These are phyloP conservation scores for Penaeus indicus DNA, from an alignment of 1,140 invertebrate genomes.

Conservation along the genomic window DNA sequence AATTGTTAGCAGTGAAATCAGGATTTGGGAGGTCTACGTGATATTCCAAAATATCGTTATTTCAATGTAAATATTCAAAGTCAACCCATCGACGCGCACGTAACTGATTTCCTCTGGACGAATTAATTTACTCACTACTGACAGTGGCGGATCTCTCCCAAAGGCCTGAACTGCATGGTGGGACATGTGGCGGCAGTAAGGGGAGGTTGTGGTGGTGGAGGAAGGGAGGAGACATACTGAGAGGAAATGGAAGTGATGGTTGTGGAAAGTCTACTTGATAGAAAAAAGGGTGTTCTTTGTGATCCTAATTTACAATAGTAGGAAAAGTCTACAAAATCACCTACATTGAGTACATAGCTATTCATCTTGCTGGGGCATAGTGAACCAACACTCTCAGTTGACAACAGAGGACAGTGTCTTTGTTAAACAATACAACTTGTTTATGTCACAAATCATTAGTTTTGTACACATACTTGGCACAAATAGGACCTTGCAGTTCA, in stretches of 20 bases:
- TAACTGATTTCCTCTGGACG: too few relatives aligned
- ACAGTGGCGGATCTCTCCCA: neutral
- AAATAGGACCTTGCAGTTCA: conserved; percentile 59
- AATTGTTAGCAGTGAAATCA: conserved; percentile 39
- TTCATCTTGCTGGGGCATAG: conserved; percentile 30
- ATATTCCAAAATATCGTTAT: too few relatives aligned
- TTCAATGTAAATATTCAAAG: too few relatives aligned
- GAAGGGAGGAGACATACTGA: neutral
- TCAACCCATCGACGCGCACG: too few relatives aligned
- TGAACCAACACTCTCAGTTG: conserved; percentile 42
- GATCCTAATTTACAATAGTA: conserved; percentile 45
- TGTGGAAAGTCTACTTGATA: conserved; percentile 35
- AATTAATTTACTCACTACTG: too few relatives aligned
- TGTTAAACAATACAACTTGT: conserved; percentile 36
- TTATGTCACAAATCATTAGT: conserved; percentile 41
- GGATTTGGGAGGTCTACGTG: conserved; percentile 18
- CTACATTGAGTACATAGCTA: conserved; percentile 54
- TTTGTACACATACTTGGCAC: conserved; percentile 61
- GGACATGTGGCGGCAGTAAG: conserved; percentile 42
- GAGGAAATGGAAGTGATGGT: conserved; percentile 35
- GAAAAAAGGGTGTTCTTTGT: conserved; percentile 40
- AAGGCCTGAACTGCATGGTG: conserved; percentile 38
- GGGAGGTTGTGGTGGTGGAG: conserved; percentile 25
- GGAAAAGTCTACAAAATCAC: conserved; percentile 49
- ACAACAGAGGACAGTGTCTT: conserved; percentile 34